A percentile compares a stretch with the other conserved stretches of the same genome.
phyloP scores from a whole-genome alignment of 2,888 invertebrate species.

The Hemithea aestivaria region DNA sequence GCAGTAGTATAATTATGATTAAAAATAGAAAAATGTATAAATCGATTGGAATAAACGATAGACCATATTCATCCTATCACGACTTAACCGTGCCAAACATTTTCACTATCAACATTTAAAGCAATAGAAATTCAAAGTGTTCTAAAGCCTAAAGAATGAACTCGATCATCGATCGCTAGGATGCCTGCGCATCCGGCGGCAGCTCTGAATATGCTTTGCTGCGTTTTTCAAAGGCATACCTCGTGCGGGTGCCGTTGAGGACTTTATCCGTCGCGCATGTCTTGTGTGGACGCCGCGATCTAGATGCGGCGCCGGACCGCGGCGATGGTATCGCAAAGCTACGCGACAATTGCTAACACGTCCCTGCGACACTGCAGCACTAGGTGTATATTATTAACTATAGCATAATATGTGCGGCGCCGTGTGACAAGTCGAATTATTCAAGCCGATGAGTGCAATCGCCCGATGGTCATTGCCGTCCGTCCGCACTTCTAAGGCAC shows the following conservation, averaged over 20 bases:
- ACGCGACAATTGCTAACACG: constrained; percentile 74
- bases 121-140: constrained; percentile 32
- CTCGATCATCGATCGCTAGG: constrained; percentile 49
- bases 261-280: constrained; percentile 72
- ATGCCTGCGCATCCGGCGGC: constrained; percentile 61
- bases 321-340: constrained; percentile 67
- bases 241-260: constrained; percentile 59
- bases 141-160: no score
- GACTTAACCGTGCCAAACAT: constrained; percentile 20
- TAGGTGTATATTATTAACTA: no score
- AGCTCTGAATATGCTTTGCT: constrained; percentile 37
- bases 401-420: constrained; percentile 39
- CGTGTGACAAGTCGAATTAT: constrained; percentile 65
- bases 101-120: constrained; percentile 27
- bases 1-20: no score
- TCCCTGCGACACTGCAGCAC: constrained; percentile 27
- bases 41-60: constrained; percentile 6
- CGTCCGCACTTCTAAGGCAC: neutral
- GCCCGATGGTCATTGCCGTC: constrained; percentile 22
- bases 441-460: constrained; percentile 48
- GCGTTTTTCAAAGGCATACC: constrained; percentile 68
- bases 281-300: constrained; percentile 70
- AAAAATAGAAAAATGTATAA: constrained; percentile 4
- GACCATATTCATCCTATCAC: constrained; percentile 16
- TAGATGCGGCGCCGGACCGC: constrained; percentile 66